A percentile compares a stretch with the other conserved stretches of the same genome.
Evolutionary conservation across 2,888 invertebrate species (phyloP).

Genomic region (Parthenolecanium corni): DNA sequence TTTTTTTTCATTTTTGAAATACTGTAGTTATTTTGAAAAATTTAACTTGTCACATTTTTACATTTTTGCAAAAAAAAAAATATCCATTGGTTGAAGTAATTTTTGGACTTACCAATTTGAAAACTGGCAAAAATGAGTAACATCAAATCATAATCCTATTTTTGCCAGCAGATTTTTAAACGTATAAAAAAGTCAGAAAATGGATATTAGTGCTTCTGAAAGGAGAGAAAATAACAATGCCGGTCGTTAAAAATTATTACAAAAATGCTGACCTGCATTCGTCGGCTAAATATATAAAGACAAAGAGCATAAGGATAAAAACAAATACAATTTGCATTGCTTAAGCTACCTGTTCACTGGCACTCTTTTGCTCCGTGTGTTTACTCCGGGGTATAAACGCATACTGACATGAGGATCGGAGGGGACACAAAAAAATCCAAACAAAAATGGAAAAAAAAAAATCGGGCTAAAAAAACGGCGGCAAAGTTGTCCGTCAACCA

Average conservation of each 20-base stretch:
- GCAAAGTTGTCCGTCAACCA: constrained; percentile 28
- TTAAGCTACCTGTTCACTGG: constrained; percentile 4
- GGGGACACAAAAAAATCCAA: neutral
- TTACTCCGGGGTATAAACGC: neutral
- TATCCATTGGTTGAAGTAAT: no score
- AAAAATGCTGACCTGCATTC: constrained; percentile 28
- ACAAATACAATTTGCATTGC: constrained; percentile 28
- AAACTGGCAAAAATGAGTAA: no score
- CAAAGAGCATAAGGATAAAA: constrained; percentile 18
- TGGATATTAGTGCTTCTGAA: no score
- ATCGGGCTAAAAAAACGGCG: constrained; percentile 22
- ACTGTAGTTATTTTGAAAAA: no score
- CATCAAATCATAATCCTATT: no score
- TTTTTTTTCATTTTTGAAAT: no score
- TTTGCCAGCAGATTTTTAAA: neutral
- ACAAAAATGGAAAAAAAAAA: neutral
- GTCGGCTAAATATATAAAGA: constrained; percentile 29
- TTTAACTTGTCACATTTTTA: no score
- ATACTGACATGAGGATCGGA: neutral
- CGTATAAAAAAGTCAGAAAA: neutral
- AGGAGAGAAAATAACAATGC: constrained; percentile 1
- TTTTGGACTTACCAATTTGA: no score
- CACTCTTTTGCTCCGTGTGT: neutral
- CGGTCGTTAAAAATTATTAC: constrained; percentile 28
- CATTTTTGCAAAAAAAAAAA: no score